Percentiles rank a stretch among this genome's conserved stretches.
Evolutionary conservation across 1,140 invertebrate species (phyloP).

Genomic region (Caenorhabditis inopinata): DNA sequence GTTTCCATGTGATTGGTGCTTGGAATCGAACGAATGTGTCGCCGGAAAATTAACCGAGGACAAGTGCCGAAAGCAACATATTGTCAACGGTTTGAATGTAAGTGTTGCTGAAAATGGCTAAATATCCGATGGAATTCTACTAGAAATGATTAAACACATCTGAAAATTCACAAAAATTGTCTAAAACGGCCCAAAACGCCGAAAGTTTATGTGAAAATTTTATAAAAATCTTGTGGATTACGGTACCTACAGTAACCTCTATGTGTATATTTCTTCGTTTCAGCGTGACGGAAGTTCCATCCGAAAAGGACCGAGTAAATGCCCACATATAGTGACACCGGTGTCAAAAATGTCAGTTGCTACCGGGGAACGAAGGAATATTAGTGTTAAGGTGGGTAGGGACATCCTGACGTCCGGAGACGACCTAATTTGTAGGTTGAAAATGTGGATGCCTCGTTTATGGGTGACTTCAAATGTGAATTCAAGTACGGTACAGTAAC

Average conservation of each 20-base stretch:
- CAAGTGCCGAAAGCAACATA: conserved; percentile 57
- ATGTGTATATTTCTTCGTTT: conserved; percentile 8
- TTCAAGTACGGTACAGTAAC: conserved; percentile 58
- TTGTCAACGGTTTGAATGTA: conserved; percentile 57
- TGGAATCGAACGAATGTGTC: conserved; percentile 59
- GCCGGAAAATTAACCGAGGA: conserved; percentile 62
- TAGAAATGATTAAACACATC: too few relatives aligned
- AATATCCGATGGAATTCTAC: too few relatives aligned
- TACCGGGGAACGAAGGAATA: conserved; percentile 33
- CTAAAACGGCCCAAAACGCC: too few relatives aligned
- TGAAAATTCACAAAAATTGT: too few relatives aligned
- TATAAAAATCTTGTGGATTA: too few relatives aligned
- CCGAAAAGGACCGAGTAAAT: conserved; percentile 55
- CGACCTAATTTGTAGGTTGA: conserved; percentile 47
- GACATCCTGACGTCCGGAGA: too few relatives aligned
- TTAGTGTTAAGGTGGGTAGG: conserved; percentile 47
- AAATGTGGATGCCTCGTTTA: conserved; percentile 57
- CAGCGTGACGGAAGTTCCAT: conserved; percentile 50
- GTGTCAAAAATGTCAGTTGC: conserved; percentile 46
- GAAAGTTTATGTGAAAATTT: too few relatives aligned
- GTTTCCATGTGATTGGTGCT: conserved; percentile 68
- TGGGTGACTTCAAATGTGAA: conserved; percentile 61
- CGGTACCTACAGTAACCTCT: neutral
- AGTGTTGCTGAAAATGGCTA: conserved; percentile 34
- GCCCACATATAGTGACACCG: conserved; percentile 50